These are phyloP conservation scores for Chrysomallon squamiferum DNA, from an alignment of 1,140 invertebrate species.

Conservation along the genomic window DNA sequence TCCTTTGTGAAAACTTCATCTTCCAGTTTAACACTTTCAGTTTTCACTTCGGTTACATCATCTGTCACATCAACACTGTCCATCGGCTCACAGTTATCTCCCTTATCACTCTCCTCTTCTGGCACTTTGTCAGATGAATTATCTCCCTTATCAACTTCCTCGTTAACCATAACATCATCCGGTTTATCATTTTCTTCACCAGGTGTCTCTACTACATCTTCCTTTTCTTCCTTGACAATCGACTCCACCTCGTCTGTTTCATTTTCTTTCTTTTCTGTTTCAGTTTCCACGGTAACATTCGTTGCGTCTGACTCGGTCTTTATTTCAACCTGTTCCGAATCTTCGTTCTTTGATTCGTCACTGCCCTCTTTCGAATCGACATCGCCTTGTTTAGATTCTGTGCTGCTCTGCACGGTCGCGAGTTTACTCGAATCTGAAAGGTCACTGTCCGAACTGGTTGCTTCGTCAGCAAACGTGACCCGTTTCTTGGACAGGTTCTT, in stretches of 20 bases:
- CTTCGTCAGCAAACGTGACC: conserved; percentile 55
- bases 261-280: too few species aligned
- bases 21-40: not conserved
- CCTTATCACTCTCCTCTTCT: conserved; percentile 2
- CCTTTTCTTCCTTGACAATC: too few species aligned
- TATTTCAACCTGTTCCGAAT: not conserved
- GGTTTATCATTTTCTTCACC: too few species aligned
- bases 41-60: conserved; percentile 13
- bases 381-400: not conserved
- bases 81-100: conserved; percentile 5
- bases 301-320: conserved; percentile 8
- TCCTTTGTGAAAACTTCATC: not conserved
- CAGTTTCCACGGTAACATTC: too few species aligned
- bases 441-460: conserved; percentile 47
- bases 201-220: too few species aligned
- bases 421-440: conserved; percentile 35
- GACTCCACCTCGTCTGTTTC: too few species aligned
- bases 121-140: conserved; percentile 20
- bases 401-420: not conserved
- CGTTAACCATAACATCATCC: too few species aligned
- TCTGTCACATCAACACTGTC: conserved; percentile 3
- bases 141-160: conserved; percentile 2
- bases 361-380: too few species aligned
- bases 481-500: conserved; percentile 39
- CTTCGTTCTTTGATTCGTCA: too few species aligned